These are phyloP conservation scores for Euglossa dilemma DNA, from an alignment of 1,140 invertebrate genomes.

Conservation along the genomic window DNA sequence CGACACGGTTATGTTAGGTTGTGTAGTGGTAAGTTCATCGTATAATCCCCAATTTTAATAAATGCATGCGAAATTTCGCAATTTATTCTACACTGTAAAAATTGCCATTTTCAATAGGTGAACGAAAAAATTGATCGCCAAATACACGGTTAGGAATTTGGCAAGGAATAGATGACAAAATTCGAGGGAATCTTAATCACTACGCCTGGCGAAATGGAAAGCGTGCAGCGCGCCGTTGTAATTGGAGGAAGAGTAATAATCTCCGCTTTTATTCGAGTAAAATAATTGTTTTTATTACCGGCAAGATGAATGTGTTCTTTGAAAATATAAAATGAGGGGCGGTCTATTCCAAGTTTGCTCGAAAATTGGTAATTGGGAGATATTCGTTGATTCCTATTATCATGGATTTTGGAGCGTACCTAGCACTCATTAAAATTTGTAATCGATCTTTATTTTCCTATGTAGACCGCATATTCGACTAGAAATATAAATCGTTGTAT, in stretches of 20 bases:
- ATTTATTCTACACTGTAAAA: too few relatives aligned
- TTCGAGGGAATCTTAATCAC: too few relatives aligned
- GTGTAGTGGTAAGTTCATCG: too few relatives aligned
- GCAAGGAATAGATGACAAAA: too few relatives aligned
- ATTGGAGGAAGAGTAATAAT: not conserved
- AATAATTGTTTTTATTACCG: not conserved
- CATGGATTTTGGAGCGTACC: not conserved
- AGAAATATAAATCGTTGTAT: not conserved
- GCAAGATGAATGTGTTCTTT: not conserved
- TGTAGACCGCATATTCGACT: not conserved
- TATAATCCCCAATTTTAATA: too few relatives aligned
- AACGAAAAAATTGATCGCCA: too few relatives aligned
- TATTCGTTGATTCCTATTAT: not conserved
- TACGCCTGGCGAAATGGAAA: not conserved
- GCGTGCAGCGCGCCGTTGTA: not conserved
- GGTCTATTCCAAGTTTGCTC: not conserved
- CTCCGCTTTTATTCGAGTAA: not conserved
- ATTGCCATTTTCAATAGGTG: too few relatives aligned
- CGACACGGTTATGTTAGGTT: too few relatives aligned
- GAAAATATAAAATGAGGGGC: not conserved
- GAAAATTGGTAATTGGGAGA: not conserved
- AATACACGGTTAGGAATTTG: too few relatives aligned
- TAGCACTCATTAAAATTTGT: conserved; percentile 4
- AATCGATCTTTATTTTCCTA: conserved; percentile 4
- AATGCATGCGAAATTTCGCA: too few relatives aligned